These are phyloP conservation scores for Perizoma flavofasciatum DNA, from an alignment of 2,888 invertebrate genomes.

Conservation along the genomic window DNA sequence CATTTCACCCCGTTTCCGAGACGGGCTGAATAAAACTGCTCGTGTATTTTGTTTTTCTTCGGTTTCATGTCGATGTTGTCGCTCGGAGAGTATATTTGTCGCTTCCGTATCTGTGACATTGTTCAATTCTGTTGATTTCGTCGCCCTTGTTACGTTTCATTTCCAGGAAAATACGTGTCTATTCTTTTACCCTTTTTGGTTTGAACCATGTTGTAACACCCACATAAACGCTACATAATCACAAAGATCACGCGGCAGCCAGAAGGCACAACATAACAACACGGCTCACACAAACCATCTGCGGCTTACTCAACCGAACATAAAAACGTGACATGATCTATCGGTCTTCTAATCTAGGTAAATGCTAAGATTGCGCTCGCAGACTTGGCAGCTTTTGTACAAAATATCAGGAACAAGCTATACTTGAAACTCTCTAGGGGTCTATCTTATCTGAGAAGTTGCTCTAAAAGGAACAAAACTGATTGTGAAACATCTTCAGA, in stretches of 20 bases:
- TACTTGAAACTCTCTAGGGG: conserved; percentile 13
- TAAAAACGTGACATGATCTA: conserved; percentile 58
- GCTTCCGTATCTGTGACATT: conserved; percentile 24
- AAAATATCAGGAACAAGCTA: conserved; percentile 10
- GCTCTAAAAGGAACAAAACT: conserved; percentile 11
- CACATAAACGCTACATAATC: conserved; percentile 30
- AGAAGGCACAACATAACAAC: conserved; percentile 37
- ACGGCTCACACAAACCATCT: conserved; percentile 30
- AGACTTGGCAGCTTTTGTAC: conserved; percentile 15
- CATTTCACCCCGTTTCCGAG: conserved; percentile 30
- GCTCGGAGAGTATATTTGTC: conserved; percentile 29
- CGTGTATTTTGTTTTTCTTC: conserved; percentile 33
- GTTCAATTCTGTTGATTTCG: conserved; percentile 30
- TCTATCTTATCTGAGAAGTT: conserved; percentile 12
- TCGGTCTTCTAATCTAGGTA: conserved; percentile 46
- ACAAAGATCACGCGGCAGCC: conserved; percentile 38
- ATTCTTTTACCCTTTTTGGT: conserved; percentile 12
- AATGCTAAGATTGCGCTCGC: conserved; percentile 26
- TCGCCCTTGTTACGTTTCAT: conserved; percentile 22
- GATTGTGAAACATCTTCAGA: conserved; percentile 5
- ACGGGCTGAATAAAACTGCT: conserved; percentile 31
- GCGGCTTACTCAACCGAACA: conserved; percentile 36
- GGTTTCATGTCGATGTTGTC: conserved; percentile 24
- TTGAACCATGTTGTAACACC: conserved; percentile 12
- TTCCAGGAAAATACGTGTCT: conserved; percentile 19